phyloP scores from a whole-genome alignment of 2,888 invertebrate species.

The Trilocha varians region DNA sequence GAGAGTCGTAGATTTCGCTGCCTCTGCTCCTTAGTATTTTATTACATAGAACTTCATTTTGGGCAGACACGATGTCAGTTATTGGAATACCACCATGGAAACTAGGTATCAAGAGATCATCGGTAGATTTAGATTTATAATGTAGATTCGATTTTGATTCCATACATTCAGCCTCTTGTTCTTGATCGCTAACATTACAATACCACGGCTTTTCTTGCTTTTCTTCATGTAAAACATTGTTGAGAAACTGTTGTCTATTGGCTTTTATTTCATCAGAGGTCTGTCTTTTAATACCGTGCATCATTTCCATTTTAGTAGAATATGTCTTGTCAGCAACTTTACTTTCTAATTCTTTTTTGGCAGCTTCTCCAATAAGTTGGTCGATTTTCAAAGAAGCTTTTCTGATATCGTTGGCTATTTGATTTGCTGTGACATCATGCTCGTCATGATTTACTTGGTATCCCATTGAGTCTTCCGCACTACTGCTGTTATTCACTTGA shows the following conservation, averaged over 20 bases:
- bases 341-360: slow-evolving; percentile 44
- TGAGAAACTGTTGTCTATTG: slow-evolving; percentile 58
- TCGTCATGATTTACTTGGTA: slow-evolving; percentile 72
- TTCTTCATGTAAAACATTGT: slow-evolving; percentile 58
- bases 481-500: slow-evolving; percentile 55
- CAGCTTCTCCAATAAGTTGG: slow-evolving; percentile 61
- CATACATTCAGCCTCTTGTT: slow-evolving; percentile 56
- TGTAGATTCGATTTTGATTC: slow-evolving; percentile 44
- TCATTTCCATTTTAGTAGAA: slow-evolving; percentile 70
- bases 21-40: slow-evolving; percentile 41
- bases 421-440: slow-evolving; percentile 68
- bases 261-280: slow-evolving; percentile 63
- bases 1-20: slow-evolving; percentile 38
- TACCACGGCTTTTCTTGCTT: slow-evolving; percentile 65
- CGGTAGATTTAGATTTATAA: slow-evolving; percentile 52
- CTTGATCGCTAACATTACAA: slow-evolving; percentile 66
- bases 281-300: slow-evolving; percentile 71
- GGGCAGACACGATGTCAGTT: slow-evolving; percentile 51
- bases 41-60: slow-evolving; percentile 60
- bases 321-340: slow-evolving; percentile 59
- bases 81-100: slow-evolving; percentile 43
- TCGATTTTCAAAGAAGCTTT: slow-evolving; percentile 73
- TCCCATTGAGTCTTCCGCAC: slow-evolving; percentile 64
- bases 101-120: slow-evolving; percentile 42
- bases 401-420: slow-evolving; percentile 71